phyloP scores from a whole-genome alignment of 2,797 vertebrate species.

The Syndactyla subalaris region DNA sequence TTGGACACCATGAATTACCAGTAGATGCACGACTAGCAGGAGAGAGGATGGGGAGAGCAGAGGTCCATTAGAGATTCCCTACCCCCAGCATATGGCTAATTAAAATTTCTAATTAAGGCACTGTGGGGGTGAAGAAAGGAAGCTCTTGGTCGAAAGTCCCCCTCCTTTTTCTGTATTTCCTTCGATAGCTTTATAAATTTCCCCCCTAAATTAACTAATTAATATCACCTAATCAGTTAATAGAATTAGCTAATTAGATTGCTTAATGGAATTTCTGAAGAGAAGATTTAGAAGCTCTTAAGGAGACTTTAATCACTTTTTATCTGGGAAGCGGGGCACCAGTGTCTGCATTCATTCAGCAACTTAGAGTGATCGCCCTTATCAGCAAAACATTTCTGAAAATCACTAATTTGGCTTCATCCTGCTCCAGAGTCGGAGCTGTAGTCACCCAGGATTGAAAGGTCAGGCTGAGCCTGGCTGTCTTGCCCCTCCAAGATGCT shows the following conservation, averaged over 20 bases:
- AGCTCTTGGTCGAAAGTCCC: conserved; percentile 42
- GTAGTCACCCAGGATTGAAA: not conserved
- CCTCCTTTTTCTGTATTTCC: conserved; percentile 60
- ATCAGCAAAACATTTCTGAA: conserved; percentile 21
- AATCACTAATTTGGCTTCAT: not conserved
- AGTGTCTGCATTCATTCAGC: conserved; percentile 8
- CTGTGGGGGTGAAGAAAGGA: conserved; percentile 43
- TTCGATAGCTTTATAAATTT: conserved; percentile 63
- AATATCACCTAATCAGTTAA: conserved; percentile 75
- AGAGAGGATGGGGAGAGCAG: not conserved
- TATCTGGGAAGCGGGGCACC: conserved; percentile 42
- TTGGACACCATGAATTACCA: conserved; percentile 4
- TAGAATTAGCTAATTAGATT: conserved; percentile 77
- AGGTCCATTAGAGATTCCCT: conserved; percentile 6
- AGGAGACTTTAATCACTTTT: conserved; percentile 74
- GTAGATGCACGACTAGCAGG: not conserved
- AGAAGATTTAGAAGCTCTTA: conserved; percentile 70
- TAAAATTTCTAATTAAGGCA: conserved; percentile 64
- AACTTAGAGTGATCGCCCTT: not conserved
- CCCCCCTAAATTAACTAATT: conserved; percentile 69
- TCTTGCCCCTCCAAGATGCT: not conserved
- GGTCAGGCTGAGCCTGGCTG: not conserved
- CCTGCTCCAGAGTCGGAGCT: not conserved
- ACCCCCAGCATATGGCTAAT: conserved; percentile 62
- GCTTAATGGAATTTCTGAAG: conserved; percentile 74